phyloP scores from a whole-genome alignment of 2,113 vertebrate species.

The Syngnathus floridae region DNA sequence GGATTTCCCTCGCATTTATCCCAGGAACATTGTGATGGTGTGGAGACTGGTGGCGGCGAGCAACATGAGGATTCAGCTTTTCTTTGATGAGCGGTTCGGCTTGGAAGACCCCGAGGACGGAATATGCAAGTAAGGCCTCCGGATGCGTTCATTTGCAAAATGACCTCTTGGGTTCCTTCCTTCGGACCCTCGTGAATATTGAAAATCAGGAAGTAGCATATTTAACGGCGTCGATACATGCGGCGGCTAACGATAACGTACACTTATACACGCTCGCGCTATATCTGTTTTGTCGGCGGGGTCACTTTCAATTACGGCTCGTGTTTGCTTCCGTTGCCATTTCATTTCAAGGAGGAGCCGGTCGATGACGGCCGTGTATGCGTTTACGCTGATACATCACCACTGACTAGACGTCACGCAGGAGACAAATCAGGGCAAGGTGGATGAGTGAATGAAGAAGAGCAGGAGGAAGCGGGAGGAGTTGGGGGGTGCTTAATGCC shows the following conservation, averaged over 20 bases:
- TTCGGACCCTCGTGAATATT: slow-evolving; percentile 44
- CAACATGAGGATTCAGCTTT: slow-evolving; percentile 86
- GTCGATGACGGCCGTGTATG: slow-evolving; percentile 42
- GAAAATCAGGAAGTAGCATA: slow-evolving; percentile 18
- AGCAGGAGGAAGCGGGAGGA: background rate
- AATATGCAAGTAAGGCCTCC: slow-evolving; percentile 90
- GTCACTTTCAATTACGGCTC: slow-evolving; percentile 38
- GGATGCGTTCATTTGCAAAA: slow-evolving; percentile 60
- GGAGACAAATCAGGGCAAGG: slow-evolving; percentile 21
- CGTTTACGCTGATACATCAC: slow-evolving; percentile 47
- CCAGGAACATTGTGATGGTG: slow-evolving; percentile 80
- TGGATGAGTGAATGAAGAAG: background rate
- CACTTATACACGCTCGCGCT: slow-evolving; percentile 10
- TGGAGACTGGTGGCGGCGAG: slow-evolving; percentile 85
- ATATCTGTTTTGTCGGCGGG: slow-evolving; percentile 18
- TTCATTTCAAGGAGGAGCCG: slow-evolving; percentile 34
- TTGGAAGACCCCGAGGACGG: slow-evolving; percentile 95
- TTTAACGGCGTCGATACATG: slow-evolving; percentile 25
- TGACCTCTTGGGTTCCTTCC: slow-evolving; percentile 38
- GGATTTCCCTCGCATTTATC: slow-evolving; percentile 87
- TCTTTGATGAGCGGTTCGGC: slow-evolving; percentile 91
- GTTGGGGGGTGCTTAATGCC: slow-evolving; percentile 27
- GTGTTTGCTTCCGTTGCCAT: slow-evolving; percentile 27
- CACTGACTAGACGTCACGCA: slow-evolving; percentile 34
- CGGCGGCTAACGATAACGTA: slow-evolving; percentile 4